Conservation (phyloP, 2,113 vertebrate species). For the Neogale vison region DNA sequence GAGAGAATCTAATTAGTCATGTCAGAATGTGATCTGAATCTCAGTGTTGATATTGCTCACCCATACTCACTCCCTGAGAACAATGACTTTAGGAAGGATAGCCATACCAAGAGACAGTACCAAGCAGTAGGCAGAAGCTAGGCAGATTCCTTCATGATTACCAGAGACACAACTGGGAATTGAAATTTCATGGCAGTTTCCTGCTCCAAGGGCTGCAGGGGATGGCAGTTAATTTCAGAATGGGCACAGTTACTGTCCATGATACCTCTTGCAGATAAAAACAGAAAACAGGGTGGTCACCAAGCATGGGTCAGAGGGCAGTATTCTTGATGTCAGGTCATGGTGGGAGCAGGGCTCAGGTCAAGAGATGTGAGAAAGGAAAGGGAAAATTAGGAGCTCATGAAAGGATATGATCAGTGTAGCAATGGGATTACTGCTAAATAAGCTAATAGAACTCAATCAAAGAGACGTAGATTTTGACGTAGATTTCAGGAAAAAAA, state of each 20-base stretch:
- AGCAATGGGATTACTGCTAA: not conserved
- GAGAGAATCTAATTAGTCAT: slow-evolving; percentile 47
- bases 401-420: not conserved
- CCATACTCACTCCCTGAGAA: not conserved
- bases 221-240: not conserved
- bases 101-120: not conserved
- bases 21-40: slow-evolving; percentile 21
- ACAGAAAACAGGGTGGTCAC: not conserved
- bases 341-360: not conserved
- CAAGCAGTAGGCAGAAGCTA: not conserved
- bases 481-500: not conserved
- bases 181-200: not conserved
- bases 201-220: not conserved
- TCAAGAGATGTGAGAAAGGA: not conserved
- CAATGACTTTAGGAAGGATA: not conserved
- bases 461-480: not conserved
- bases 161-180: not conserved
- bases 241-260: not conserved
- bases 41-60: not conserved
- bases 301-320: not conserved
- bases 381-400: not conserved
- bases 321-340: not conserved
- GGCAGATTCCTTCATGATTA: not conserved
- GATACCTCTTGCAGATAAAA: not conserved
- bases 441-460: not conserved